phyloP scores from a whole-genome alignment of 2,888 invertebrate species.

The Rotaria sp. region DNA sequence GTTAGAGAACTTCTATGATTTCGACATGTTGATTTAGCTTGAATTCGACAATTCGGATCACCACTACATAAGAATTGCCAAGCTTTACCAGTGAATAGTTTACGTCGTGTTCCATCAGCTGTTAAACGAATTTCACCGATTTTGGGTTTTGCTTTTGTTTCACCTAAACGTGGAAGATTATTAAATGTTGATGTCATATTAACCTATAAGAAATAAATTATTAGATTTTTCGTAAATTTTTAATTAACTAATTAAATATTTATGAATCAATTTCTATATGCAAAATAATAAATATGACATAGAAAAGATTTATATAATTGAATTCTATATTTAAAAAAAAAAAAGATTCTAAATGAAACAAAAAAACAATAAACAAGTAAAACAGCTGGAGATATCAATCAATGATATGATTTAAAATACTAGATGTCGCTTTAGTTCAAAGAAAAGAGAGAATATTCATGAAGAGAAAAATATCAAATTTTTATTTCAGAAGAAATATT shows the following conservation, averaged over 20 bases:
- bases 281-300: background rate
- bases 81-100: background rate
- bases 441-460: background rate
- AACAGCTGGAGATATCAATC: slow-evolving; percentile 16
- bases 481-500: too few relatives aligned
- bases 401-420: background rate
- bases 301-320: background rate
- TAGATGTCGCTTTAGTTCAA: background rate
- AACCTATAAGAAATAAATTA: background rate
- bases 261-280: background rate
- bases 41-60: background rate
- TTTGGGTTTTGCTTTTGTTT: background rate
- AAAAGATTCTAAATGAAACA: background rate
- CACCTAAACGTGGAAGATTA: background rate
- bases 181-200: background rate
- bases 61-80: background rate
- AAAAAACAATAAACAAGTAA: slow-evolving; percentile 1
- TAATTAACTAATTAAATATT: too few relatives aligned
- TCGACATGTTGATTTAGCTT: background rate
- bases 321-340: background rate
- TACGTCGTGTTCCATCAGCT: background rate
- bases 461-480: too few relatives aligned
- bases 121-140: background rate
- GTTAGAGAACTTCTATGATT: background rate
- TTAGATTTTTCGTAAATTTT: background rate